Percentiles rank a stretch among this genome's conserved stretches.
phyloP scores from a whole-genome alignment of 2,888 invertebrate species.

The Myopa tessellatipennis region DNA sequence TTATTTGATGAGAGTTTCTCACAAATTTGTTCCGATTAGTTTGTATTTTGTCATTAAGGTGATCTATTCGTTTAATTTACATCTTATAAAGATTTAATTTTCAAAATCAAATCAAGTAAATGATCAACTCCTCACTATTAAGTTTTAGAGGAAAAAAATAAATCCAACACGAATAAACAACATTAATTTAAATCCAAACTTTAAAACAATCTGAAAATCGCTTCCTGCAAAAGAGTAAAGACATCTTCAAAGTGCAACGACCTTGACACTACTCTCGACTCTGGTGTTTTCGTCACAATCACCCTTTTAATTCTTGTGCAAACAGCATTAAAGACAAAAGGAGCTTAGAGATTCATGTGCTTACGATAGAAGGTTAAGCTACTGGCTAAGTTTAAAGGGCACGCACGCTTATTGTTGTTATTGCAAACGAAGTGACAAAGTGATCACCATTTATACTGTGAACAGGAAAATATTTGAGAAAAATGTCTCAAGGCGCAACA shows the following conservation, averaged over 20 bases:
- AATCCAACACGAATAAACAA: neutral
- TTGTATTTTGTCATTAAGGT: neutral
- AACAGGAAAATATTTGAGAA: constrained; percentile 1
- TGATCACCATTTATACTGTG: neutral
- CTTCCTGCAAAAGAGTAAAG: constrained; percentile 1
- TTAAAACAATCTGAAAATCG: neutral
- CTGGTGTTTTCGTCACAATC: neutral
- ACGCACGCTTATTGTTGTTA: neutral
- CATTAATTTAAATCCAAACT: too few relatives aligned
- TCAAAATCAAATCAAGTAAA: neutral
- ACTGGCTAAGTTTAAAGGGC: neutral
- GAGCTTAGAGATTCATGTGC: neutral
- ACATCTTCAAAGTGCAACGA: constrained; percentile 19
- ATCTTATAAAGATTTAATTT: too few relatives aligned
- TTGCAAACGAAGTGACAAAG: neutral
- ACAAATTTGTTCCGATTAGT: neutral
- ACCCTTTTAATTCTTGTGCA: neutral
- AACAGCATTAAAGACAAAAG: neutral
- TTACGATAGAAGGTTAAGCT: neutral
- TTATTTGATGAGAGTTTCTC: too few relatives aligned
- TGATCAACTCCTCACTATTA: neutral
- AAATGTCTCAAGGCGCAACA: constrained; percentile 49
- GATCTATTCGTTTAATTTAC: neutral
- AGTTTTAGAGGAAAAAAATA: neutral
- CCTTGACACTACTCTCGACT: constrained; percentile 17